Evolutionary conservation across 1,140 invertebrate species (phyloP).

Genomic region (Leptinotarsa undecemlineata): DNA sequence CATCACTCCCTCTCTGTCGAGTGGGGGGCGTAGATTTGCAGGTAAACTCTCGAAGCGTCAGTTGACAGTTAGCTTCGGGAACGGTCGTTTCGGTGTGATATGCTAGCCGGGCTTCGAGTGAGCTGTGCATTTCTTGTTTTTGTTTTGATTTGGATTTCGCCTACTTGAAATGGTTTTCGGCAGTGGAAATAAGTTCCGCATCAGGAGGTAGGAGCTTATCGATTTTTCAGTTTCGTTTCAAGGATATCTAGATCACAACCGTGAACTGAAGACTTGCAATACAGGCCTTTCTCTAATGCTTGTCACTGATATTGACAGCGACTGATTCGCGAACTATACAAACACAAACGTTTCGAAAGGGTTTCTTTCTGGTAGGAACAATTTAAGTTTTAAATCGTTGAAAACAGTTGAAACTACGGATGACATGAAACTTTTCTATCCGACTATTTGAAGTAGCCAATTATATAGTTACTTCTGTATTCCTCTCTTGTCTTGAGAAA

Average conservation of each 20-base stretch:
- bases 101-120: constrained; percentile 10
- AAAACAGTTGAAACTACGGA: too few species aligned
- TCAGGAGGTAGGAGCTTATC: constrained; percentile 60
- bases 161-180: constrained; percentile 62
- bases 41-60: constrained; percentile 34
- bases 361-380: too few species aligned
- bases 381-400: too few species aligned
- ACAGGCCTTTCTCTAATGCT: too few species aligned
- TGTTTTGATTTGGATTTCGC: constrained; percentile 31
- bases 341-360: too few species aligned
- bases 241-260: background rate
- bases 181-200: constrained; percentile 65
- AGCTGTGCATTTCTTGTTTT: constrained; percentile 13
- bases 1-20: constrained; percentile 25
- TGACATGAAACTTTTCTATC: too few species aligned
- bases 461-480: background rate
- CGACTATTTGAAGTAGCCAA: too few species aligned
- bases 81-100: constrained; percentile 18
- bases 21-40: constrained; percentile 38
- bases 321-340: too few species aligned
- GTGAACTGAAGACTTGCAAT: too few species aligned
- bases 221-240: constrained; percentile 1
- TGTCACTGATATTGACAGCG: too few species aligned
- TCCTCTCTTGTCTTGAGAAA: background rate
- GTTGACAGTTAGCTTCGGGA: constrained; percentile 40